These are phyloP conservation scores for Pomatostomus ruficeps DNA, from an alignment of 2,113 vertebrate genomes.

Conservation along the genomic window DNA sequence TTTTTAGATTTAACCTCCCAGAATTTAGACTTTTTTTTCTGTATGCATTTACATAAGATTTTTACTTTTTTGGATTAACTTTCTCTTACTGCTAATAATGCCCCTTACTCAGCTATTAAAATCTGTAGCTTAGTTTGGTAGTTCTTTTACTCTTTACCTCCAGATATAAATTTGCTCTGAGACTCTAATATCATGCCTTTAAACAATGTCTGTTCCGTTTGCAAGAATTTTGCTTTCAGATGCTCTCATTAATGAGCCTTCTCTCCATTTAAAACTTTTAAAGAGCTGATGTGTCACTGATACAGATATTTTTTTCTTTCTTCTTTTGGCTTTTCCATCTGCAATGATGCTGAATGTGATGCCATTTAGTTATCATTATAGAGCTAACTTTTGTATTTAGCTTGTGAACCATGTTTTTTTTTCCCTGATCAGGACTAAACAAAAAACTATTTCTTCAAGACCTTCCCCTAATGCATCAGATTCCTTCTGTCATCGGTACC, in stretches of 20 bases:
- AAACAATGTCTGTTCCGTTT: not conserved
- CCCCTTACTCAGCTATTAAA: not conserved
- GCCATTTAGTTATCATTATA: not conserved
- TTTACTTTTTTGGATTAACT: not conserved
- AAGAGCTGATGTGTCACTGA: not conserved
- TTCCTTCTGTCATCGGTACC: not conserved
- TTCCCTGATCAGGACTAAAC: not conserved
- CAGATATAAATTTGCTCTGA: not conserved
- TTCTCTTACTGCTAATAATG: not conserved
- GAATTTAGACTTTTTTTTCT: not conserved
- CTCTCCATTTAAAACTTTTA: not conserved
- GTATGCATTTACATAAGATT: not conserved
- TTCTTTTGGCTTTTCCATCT: not conserved
- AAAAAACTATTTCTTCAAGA: not conserved
- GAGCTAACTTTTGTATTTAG: not conserved
- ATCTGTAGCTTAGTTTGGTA: not conserved
- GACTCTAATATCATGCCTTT: not conserved
- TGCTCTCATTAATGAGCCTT: not conserved
- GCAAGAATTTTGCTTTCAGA: not conserved
- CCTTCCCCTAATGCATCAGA: not conserved
- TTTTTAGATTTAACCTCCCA: not conserved
- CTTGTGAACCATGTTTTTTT: not conserved
- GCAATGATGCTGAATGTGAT: not conserved
- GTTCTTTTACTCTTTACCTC: not conserved
- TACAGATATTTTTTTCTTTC: not conserved